Evolutionary conservation across 1,140 invertebrate species (phyloP).

Genomic region (Thereuonema tuberculata): DNA sequence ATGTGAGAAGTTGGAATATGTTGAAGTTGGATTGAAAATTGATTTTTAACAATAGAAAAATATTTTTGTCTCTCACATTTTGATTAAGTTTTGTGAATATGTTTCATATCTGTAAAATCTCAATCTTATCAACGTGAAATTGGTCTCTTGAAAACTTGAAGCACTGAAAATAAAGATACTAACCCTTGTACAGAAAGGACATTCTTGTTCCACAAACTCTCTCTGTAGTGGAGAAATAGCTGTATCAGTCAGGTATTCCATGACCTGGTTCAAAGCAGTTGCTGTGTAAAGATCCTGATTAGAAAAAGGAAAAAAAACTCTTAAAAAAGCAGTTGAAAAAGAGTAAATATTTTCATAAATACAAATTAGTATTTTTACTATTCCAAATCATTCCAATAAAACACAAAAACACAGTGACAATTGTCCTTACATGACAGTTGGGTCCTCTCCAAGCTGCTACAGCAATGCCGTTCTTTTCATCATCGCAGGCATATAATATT

Average conservation of each 20-base stretch:
- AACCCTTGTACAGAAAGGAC: slow-evolving; percentile 50
- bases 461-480: slow-evolving; percentile 70
- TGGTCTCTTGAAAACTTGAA: too few relatives aligned
- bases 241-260: slow-evolving; percentile 72
- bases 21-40: too few relatives aligned
- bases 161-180: not conserved
- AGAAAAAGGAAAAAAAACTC: not conserved
- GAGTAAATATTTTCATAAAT: too few relatives aligned
- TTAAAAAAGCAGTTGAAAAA: not conserved
- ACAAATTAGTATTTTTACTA: too few relatives aligned
- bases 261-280: slow-evolving; percentile 48
- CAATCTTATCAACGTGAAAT: too few relatives aligned
- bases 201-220: slow-evolving; percentile 66
- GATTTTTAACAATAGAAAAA: too few relatives aligned
- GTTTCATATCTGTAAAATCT: too few relatives aligned
- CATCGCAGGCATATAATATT: slow-evolving; percentile 62
- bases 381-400: too few relatives aligned
- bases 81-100: too few relatives aligned
- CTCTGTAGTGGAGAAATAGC: slow-evolving; percentile 67
- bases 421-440: slow-evolving; percentile 25
- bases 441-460: slow-evolving; percentile 71
- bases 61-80: too few relatives aligned
- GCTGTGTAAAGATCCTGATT: slow-evolving; percentile 23
- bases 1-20: too few relatives aligned
- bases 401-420: too few relatives aligned